Evolutionary conservation across 2,113 vertebrate species (phyloP).

Genomic region (Petrocephalus zakoni): DNA sequence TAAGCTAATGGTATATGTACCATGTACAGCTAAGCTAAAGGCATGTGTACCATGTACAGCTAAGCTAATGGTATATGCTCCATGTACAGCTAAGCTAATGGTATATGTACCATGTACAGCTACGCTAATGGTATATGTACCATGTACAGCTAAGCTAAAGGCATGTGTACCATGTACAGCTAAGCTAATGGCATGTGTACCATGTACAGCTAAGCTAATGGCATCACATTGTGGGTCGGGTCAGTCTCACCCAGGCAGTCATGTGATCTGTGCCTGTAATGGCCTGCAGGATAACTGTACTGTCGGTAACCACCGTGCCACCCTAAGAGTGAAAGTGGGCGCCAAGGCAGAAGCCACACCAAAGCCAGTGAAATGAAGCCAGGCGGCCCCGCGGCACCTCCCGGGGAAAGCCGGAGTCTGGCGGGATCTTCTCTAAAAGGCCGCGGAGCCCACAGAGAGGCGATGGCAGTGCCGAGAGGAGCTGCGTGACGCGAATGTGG

Average conservation of each 20-base stretch:
- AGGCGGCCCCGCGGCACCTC: not conserved
- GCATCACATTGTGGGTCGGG: not conserved
- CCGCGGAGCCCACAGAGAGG: not conserved
- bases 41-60: not conserved
- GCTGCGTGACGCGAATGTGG: not conserved
- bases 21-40: no score
- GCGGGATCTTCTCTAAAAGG: not conserved
- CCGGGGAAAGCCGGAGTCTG: not conserved
- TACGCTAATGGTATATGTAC: not conserved
- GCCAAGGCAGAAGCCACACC: not conserved
- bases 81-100: not conserved
- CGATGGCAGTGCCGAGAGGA: not conserved
- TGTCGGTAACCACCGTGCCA: not conserved
- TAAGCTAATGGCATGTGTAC: not conserved
- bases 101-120: not conserved
- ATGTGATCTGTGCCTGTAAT: not conserved
- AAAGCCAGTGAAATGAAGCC: not conserved
- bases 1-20: no score
- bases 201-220: not conserved
- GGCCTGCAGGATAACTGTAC: not conserved
- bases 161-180: no score
- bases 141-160: no score
- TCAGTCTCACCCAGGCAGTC: not conserved
- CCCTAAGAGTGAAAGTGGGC: not conserved
- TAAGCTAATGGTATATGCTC: not conserved